Evolutionary conservation across 2,888 invertebrate genomes (phyloP), one percentile per base, ranked within the genome.

Genomic region (Scaptomyza cyrtandrae): DNA sequence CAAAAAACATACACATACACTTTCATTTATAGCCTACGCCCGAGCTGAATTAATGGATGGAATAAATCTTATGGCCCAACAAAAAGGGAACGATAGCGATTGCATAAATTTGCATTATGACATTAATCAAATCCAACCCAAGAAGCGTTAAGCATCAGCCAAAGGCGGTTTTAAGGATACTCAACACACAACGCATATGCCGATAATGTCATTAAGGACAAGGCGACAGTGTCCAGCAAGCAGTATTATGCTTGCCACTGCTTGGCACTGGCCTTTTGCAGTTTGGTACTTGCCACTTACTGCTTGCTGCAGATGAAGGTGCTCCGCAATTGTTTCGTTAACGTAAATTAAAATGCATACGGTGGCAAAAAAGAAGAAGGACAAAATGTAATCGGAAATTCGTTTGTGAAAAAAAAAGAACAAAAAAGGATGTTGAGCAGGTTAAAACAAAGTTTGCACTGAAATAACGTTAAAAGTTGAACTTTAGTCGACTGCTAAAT

Each of bases 41-140:
- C 61, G 31, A 62, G 53, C 65, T 50, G 57, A 67, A 75, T 86
- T 83, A 80, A 86, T 83, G 77, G 69, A 67, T 14, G 49, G 62
- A 59, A 82, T 86, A 82, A 80, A 83, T 80, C 85, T 76, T 59
- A 35, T 53, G 55, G 54, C 41, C n/a, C 35, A 71, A 67, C 79
- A 73, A 67, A 74, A 71, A 60, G 44, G 35, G 62, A 59, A 63
- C 63, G 66, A 60, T 62, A 66, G 63, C 63, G 70, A 62, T 65
- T 71, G 65, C 85, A 86, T 84, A 86, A 84, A 86, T 83, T 83
- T 86, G 67, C 87, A 84, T 83, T 84, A 86, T 83, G 73, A 66
- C 81, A 86, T 86, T 83, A 86, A 83, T 83, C 86, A 83, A 86
- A 86, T 61, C 73, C 87, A 78, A 60, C 61, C 50, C 78, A 67